Evolutionary conservation across 2,797 vertebrate genomes (phyloP).

Genomic region (Rhinatrema bivittatum): DNA sequence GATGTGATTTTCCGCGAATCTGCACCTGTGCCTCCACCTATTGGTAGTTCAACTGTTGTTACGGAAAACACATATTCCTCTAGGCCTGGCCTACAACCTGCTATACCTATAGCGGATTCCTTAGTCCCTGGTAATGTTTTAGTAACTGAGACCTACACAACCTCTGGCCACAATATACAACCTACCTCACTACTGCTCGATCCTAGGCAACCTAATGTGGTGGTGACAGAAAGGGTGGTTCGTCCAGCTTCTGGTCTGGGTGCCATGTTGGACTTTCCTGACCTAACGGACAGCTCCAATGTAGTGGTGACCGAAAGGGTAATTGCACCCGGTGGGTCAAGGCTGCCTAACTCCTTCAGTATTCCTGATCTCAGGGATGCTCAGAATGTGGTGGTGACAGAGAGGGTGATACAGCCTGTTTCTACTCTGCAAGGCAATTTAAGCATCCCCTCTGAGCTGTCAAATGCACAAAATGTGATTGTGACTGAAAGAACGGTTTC

Average conservation of each 20-base stretch:
- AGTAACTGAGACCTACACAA: constrained; percentile 52
- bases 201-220: constrained; percentile 41
- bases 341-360: constrained; percentile 48
- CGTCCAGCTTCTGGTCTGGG: constrained; percentile 43
- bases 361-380: constrained; percentile 53
- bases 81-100: constrained; percentile 38
- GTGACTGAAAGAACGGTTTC: constrained; percentile 40
- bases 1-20: constrained; percentile 9
- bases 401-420: constrained; percentile 6
- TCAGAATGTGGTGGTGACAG: constrained; percentile 39
- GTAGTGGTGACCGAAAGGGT: constrained; percentile 65
- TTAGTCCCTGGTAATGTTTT: constrained; percentile 43
- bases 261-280: constrained; percentile 46
- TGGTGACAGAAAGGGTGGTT: constrained; percentile 54
- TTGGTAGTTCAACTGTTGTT: constrained; percentile 44
- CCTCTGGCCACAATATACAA: constrained; percentile 22
- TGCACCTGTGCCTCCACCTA: constrained; percentile 38
- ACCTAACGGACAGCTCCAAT: constrained; percentile 55
- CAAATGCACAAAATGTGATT: constrained; percentile 24
- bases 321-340: constrained; percentile 47
- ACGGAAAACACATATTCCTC: constrained; percentile 52
- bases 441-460: constrained; percentile 37
- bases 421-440: constrained; percentile 28
- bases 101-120: constrained; percentile 38
- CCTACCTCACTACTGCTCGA: constrained; percentile 35